phyloP scores from a whole-genome alignment of 2,113 vertebrate species.

The Zosterops hypoxanthus region DNA sequence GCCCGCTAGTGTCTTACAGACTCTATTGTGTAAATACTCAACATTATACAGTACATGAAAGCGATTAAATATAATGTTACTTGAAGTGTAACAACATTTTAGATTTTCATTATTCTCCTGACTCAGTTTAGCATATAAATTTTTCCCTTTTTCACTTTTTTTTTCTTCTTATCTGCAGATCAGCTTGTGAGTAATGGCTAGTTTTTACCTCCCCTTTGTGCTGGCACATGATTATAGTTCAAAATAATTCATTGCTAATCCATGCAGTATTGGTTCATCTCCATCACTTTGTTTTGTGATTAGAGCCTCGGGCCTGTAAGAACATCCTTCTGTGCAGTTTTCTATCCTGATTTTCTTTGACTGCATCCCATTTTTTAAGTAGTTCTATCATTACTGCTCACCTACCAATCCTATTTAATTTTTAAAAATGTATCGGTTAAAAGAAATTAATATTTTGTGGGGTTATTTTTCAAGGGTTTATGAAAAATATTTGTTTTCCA shows the following conservation, averaged over 20 bases:
- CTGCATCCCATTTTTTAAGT: slow-evolving; percentile 68
- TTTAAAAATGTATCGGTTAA: slow-evolving; percentile 54
- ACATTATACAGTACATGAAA: slow-evolving; percentile 42
- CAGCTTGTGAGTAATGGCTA: slow-evolving; percentile 76
- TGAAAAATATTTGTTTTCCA: slow-evolving; percentile 66
- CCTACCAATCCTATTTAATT: slow-evolving; percentile 15
- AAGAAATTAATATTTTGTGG: slow-evolving; percentile 68
- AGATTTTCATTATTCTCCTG: slow-evolving; percentile 71
- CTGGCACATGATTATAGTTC: slow-evolving; percentile 73
- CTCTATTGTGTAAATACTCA: slow-evolving; percentile 53
- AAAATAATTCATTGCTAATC: slow-evolving; percentile 83
- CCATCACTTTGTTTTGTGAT: slow-evolving; percentile 76
- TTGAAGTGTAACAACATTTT: slow-evolving; percentile 70
- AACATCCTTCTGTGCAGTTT: slow-evolving; percentile 61
- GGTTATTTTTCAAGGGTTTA: slow-evolving; percentile 62
- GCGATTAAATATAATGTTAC: slow-evolving; percentile 69
- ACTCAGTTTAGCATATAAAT: slow-evolving; percentile 70
- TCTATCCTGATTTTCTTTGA: slow-evolving; percentile 65
- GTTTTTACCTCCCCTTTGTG: slow-evolving; percentile 75
- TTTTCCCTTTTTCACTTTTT: slow-evolving; percentile 11
- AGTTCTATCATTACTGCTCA: slow-evolving; percentile 46
- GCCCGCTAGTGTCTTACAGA: slow-evolving; percentile 28
- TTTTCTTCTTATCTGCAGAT: slow-evolving; percentile 67
- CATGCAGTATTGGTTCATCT: slow-evolving; percentile 79
- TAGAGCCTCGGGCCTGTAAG: slow-evolving; percentile 73